Evolutionary conservation across 2,113 vertebrate species (phyloP), one percentile per base, ranked within the genome.

Genomic region (Telmatochromis sp.): DNA sequence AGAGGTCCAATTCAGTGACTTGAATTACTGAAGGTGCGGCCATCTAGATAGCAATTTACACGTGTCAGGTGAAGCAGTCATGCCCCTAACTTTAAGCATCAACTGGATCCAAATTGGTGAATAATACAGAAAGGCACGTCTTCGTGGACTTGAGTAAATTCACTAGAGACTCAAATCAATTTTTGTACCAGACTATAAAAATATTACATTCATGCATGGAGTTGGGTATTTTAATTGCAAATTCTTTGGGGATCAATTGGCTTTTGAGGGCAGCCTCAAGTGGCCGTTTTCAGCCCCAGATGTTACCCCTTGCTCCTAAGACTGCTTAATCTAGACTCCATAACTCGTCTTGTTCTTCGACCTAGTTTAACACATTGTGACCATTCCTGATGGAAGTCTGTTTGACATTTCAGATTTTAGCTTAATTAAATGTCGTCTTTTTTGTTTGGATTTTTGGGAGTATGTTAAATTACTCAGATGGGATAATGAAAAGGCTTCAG

Each of bases 401-500:
- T 73, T 2, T 1, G 17, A 47, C n/a, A 86, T 82, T 63, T 40
- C 13, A 63, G 60, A 19, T 31, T 33, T 60, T 45, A 26, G 9
- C 23, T n/a, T 8, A 63, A 19, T 15, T 58, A 12, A 37, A 65
- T 55, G 12, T 58, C 33, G 5, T 60, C 15, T 65, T 58, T 78
- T 86, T 85, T 55, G n/a, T 50, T 86, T 33, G 3, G 5, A 50
- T n/a, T 57, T 50, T 83, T 80, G 35, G 28, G 6, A 68, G 60
- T 60, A 15, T 84, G 17, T 53, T 26, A 9, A 85, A 87, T 86
- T 85, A 10, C 9, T 13, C 53, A 31, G 7, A 54, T 80, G 7
- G 31, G 37, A 31, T 87, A 82, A 91, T 86, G 37, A 85, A 54
- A 87, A 81, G 71, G 33, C 9, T 81, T 88, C 31, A 33, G 17